Percentiles rank a stretch among this genome's conserved stretches.
Conservation (phyloP, 2,113 vertebrate genomes). For the Xyliphius kryptos region DNA sequence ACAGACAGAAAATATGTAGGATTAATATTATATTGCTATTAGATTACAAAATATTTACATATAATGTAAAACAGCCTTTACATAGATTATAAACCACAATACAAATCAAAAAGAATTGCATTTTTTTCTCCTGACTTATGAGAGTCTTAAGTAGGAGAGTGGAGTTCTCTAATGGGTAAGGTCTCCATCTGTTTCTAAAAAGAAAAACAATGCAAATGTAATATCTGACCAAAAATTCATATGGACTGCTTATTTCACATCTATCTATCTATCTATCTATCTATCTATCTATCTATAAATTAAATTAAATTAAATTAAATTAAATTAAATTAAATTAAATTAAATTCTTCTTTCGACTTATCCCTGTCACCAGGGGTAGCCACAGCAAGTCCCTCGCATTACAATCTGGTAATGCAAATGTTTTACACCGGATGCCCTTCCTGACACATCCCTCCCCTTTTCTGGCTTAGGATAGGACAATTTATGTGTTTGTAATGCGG, state of each 20-base stretch:
- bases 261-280: too few relatives aligned
- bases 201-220: slow-evolving; percentile 41
- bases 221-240: slow-evolving; percentile 42
- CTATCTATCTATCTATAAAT: too few relatives aligned
- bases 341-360: too few relatives aligned
- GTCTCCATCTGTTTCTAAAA: slow-evolving; percentile 51
- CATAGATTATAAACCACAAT: slow-evolving; percentile 4
- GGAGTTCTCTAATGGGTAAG: slow-evolving; percentile 21
- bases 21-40: background rate
- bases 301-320: too few relatives aligned
- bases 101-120: background rate
- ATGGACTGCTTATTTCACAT: slow-evolving; percentile 35
- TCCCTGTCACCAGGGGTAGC: too few relatives aligned
- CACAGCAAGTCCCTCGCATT: too few relatives aligned
- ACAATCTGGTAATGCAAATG: too few relatives aligned
- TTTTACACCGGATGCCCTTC: too few relatives aligned
- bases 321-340: too few relatives aligned
- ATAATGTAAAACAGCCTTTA: background rate
- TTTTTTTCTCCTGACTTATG: background rate
- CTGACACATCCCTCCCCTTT: too few relatives aligned
- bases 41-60: background rate
- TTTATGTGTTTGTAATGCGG: too few relatives aligned
- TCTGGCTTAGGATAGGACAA: too few relatives aligned
- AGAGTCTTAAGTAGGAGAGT: slow-evolving; percentile 10
- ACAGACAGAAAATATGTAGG: background rate